phyloP scores from a whole-genome alignment of 2,888 invertebrate genomes.

The Cryptocephalus moraei region DNA sequence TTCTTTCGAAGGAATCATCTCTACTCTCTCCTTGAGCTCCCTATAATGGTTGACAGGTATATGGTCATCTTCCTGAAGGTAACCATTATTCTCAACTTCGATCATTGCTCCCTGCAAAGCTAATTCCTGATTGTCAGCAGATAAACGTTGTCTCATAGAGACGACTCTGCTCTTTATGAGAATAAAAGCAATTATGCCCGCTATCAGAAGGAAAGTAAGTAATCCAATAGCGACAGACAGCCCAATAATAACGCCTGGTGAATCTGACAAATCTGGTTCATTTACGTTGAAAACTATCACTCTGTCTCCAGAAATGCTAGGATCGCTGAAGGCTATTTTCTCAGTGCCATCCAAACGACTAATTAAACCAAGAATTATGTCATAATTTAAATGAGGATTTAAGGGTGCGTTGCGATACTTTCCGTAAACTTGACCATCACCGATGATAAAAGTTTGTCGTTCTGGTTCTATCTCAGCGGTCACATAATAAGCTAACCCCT shows the following conservation, averaged over 20 bases:
- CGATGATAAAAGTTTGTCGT: slow-evolving; percentile 58
- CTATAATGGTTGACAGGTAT: slow-evolving; percentile 57
- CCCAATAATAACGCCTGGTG: slow-evolving; percentile 35
- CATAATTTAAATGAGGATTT: slow-evolving; percentile 49
- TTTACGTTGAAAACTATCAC: slow-evolving; percentile 44
- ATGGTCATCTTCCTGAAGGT: slow-evolving; percentile 59
- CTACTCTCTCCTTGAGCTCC: slow-evolving; percentile 63
- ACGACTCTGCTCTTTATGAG: slow-evolving; percentile 44
- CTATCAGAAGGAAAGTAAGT: slow-evolving; percentile 53
- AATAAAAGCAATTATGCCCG: slow-evolving; percentile 52
- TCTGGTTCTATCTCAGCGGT: slow-evolving; percentile 66
- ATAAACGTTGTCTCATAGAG: slow-evolving; percentile 38
- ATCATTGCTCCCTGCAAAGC: slow-evolving; percentile 71
- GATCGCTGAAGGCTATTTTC: slow-evolving; percentile 51
- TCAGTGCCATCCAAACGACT: slow-evolving; percentile 56
- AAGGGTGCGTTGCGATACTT: slow-evolving; percentile 70
- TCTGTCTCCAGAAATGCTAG: slow-evolving; percentile 30
- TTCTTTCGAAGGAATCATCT: slow-evolving; percentile 61
- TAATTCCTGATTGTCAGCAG: slow-evolving; percentile 52
- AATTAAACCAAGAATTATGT: slow-evolving; percentile 60
- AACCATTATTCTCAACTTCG: slow-evolving; percentile 72
- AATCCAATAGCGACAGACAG: slow-evolving; percentile 58
- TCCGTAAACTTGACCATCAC: slow-evolving; percentile 64
- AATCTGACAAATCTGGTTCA: slow-evolving; percentile 29
- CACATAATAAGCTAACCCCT: slow-evolving; percentile 69